phyloP scores from a whole-genome alignment of 2,888 invertebrate species.

The Charanyca ferruginea region DNA sequence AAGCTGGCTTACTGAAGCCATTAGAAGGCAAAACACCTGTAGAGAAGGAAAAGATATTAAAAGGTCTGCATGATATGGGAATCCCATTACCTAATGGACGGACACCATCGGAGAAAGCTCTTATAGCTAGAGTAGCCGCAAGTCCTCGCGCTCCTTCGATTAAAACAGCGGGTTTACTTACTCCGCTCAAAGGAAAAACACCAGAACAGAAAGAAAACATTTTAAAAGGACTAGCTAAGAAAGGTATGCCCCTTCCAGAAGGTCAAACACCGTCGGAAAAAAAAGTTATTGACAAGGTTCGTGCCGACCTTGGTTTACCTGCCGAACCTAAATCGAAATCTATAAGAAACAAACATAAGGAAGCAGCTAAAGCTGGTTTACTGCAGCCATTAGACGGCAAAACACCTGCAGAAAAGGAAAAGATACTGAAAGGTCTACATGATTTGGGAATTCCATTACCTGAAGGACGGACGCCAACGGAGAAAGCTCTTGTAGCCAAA shows the following conservation, averaged over 20 bases:
- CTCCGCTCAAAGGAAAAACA: slow-evolving; percentile 18
- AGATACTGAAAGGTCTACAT: neutral
- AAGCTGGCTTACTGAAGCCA: slow-evolving; percentile 51
- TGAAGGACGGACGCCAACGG: neutral
- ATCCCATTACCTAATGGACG: slow-evolving; percentile 62
- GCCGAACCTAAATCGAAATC: neutral
- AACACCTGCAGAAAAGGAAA: slow-evolving; percentile 19
- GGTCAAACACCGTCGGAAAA: slow-evolving; percentile 40
- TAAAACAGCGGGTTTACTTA: slow-evolving; percentile 9
- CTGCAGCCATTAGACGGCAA: slow-evolving; percentile 64
- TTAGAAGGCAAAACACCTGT: slow-evolving; percentile 66
- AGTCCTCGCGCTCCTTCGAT: neutral
- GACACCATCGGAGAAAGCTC: slow-evolving; percentile 65
- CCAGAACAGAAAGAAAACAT: slow-evolving; percentile 29
- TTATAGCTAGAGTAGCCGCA: slow-evolving; percentile 35
- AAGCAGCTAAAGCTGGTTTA: slow-evolving; percentile 60
- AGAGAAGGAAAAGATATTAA: slow-evolving; percentile 65
- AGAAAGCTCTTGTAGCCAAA: neutral
- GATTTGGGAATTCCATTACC: neutral
- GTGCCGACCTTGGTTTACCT: neutral
- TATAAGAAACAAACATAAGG: slow-evolving; percentile 59
- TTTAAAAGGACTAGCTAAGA: neutral
- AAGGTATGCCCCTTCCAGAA: slow-evolving; percentile 34
- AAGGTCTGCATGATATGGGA: slow-evolving; percentile 46
- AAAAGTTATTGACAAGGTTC: slow-evolving; percentile 12